phyloP scores from a whole-genome alignment of 2,113 vertebrate species.

The Sminthopsis crassicaudata region DNA sequence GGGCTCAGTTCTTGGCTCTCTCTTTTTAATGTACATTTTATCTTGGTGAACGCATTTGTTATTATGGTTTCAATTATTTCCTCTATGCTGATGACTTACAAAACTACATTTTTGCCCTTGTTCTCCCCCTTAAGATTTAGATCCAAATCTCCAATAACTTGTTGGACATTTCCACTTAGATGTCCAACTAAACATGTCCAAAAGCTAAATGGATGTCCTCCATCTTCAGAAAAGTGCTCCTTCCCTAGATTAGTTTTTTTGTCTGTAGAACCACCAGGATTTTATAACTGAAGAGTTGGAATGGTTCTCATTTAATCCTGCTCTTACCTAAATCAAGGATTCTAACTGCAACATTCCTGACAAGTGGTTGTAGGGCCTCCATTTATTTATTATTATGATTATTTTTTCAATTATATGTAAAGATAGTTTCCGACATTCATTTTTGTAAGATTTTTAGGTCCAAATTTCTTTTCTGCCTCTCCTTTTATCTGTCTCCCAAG shows the following conservation, averaged over 20 bases:
- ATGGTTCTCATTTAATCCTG: neutral
- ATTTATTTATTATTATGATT: neutral
- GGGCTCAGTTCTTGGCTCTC: neutral
- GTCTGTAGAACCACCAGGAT: neutral
- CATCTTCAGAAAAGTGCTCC: neutral
- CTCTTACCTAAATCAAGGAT: neutral
- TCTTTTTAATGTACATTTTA: neutral
- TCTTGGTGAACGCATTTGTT: neutral
- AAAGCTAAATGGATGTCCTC: neutral
- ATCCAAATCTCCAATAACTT: neutral
- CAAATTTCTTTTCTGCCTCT: too few species aligned
- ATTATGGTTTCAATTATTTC: neutral
- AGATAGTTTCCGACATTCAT: too few species aligned
- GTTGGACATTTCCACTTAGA: neutral
- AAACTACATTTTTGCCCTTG: neutral
- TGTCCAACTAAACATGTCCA: neutral
- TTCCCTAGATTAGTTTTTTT: neutral
- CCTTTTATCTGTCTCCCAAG: too few species aligned
- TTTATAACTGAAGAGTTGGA: neutral
- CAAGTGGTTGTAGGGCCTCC: neutral
- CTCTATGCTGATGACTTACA: neutral
- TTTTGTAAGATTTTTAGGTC: too few species aligned
- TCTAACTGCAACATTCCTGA: neutral
- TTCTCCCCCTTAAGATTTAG: neutral
- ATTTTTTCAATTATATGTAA: too few species aligned